Evolutionary conservation across 2,113 vertebrate species (phyloP), one percentile per base, ranked within the genome.

Genomic region (Podarcis cretensis): DNA sequence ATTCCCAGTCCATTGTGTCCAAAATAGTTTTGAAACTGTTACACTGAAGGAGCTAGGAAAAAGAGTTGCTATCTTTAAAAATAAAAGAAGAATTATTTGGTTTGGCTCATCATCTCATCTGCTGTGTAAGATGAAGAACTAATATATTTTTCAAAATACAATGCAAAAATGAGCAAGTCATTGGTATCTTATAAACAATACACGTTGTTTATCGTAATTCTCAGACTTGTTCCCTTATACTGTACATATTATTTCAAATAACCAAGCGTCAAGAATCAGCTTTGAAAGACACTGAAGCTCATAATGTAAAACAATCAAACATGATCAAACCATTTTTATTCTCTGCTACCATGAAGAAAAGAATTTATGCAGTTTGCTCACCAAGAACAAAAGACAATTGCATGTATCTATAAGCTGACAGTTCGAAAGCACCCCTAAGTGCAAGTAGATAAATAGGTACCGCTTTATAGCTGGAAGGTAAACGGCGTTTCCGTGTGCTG

Each of bases 251-350:
- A 18, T 86, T 86, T 76, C 89, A 90, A 85, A 40, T 92, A 95
- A 81, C 12, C 63, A 35, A 0, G 9, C 1, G 35, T 27, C 6
- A 86, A 4, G 37, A 59, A n/a, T 92, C 77, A 90, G 79, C 81
- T 91, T 84, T 89, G 91, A 96, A 94, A 82, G 87, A 90, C 73
- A 92, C 0, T 89, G 89, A 68, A 71, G 88, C n/a, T 6, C 79
- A 89, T 92, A 83, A 93, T 85, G 37, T 37, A 86, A 94, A 90
- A 83, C n/a, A 90, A 86, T 76, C 57, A 81, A 12, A 59, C 54
- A 43, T 71, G 94, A 93, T 94, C 90, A 76, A 93, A 54, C 84
- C 65, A 85, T 30, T 48, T 94, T 94, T 92, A 89, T 95, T 94
- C 92, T 89, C 3, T 73, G 90, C 86, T 87, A 68, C 79, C 66